Conservation (phyloP, 2,888 invertebrate species). For the Dynastes hyllus region DNA sequence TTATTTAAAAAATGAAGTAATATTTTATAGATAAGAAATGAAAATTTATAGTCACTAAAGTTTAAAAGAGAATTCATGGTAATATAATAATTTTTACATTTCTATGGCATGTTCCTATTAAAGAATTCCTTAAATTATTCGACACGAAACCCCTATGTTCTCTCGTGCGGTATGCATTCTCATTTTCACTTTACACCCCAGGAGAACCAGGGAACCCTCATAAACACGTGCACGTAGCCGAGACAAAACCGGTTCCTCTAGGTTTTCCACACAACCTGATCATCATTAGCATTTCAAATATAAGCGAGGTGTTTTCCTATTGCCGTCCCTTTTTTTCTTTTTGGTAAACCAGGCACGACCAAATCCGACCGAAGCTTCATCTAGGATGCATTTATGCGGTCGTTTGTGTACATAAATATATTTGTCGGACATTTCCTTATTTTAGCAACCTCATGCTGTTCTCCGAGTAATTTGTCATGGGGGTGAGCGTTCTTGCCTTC, state of each 20-base stretch:
- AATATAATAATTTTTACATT: slow-evolving; percentile 28
- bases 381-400: slow-evolving; percentile 45
- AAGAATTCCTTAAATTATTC: slow-evolving; percentile 33
- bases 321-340: slow-evolving; percentile 17
- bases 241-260: slow-evolving; percentile 27
- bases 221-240: slow-evolving; percentile 27
- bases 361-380: slow-evolving; percentile 46
- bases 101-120: slow-evolving; percentile 24
- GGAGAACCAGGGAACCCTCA: slow-evolving; percentile 16
- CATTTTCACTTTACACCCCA: slow-evolving; percentile 37
- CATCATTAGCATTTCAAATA: slow-evolving; percentile 47
- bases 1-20: too few relatives aligned
- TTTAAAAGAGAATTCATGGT: background rate
- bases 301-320: slow-evolving; percentile 45
- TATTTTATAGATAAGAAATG: background rate
- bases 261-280: slow-evolving; percentile 37
- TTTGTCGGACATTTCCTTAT: slow-evolving; percentile 45
- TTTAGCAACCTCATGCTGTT: slow-evolving; percentile 45
- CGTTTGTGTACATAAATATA: slow-evolving; percentile 48
- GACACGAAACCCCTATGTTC: slow-evolving; percentile 29
- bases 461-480: slow-evolving; percentile 39
- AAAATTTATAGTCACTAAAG: background rate
- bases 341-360: slow-evolving; percentile 37
- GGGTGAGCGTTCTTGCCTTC: slow-evolving; percentile 1
- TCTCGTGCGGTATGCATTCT: slow-evolving; percentile 26